Evolutionary conservation across 2,113 vertebrate genomes (phyloP).

Genomic region (Tragelaphus strepsiceros): DNA sequence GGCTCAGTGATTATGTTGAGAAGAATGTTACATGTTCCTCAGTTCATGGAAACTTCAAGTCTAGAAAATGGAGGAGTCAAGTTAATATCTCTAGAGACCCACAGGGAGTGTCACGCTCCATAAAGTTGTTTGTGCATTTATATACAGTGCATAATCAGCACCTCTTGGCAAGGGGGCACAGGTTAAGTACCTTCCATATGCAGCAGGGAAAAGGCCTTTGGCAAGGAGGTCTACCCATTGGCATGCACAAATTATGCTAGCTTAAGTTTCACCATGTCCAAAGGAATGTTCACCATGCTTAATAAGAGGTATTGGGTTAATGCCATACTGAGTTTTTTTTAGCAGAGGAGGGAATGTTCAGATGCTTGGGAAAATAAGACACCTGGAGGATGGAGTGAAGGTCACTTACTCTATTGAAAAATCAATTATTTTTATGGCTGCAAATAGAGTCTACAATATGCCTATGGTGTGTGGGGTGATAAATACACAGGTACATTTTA

Average conservation of each 20-base stretch:
- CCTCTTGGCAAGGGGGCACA: conserved; percentile 35
- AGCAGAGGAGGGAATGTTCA: conserved; percentile 31
- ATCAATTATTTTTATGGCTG: conserved; percentile 10
- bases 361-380: conserved; percentile 31
- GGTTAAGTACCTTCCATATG: conserved; percentile 44
- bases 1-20: conserved; percentile 18
- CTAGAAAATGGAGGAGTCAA: conserved; percentile 41
- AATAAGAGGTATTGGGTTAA: conserved; percentile 53
- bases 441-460: neutral
- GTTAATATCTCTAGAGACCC: conserved; percentile 52
- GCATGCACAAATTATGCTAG: conserved; percentile 21
- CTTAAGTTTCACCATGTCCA: conserved; percentile 33
- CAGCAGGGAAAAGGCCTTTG: conserved; percentile 17
- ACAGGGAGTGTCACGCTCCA: conserved; percentile 35
- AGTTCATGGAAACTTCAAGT: conserved; percentile 52
- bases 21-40: conserved; percentile 33
- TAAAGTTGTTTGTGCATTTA: conserved; percentile 55
- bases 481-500: neutral
- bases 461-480: neutral
- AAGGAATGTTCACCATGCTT: conserved; percentile 50
- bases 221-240: conserved; percentile 39
- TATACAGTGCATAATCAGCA: neutral
- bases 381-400: conserved; percentile 21
- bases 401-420: conserved; percentile 43
- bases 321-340: neutral